These are phyloP conservation scores for Apostichopus leukothele DNA, from an alignment of 53 echinoderm and acorn worm species.

Conservation along the genomic window DNA sequence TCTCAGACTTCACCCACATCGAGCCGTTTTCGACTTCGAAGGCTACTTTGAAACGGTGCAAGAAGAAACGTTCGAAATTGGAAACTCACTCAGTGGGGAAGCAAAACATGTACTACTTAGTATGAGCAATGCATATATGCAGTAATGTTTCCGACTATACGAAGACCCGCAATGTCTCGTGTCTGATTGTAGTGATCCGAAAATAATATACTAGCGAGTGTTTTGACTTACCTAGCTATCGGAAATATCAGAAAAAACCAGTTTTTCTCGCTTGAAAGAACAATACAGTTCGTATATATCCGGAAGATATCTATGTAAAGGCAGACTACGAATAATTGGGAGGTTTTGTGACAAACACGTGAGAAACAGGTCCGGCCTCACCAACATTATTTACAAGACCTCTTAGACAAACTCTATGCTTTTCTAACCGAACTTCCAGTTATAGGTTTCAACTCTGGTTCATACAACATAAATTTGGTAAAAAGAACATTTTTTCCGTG, in stretches of 20 bases:
- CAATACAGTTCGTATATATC: neutral
- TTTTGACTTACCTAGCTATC: neutral
- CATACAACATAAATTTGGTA: conserved; percentile 49
- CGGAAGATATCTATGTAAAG: neutral
- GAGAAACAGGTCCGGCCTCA: neutral
- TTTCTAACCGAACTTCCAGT: conserved; percentile 41
- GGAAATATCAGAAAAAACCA: neutral
- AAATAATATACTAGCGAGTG: neutral
- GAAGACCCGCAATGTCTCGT: neutral
- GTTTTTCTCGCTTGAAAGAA: neutral
- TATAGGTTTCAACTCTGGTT: conserved; percentile 46
- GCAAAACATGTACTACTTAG: conserved; percentile 43
- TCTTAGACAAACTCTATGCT: neutral
- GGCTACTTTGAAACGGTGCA: conserved; percentile 23
- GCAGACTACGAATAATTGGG: neutral
- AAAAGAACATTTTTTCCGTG: too few relatives aligned
- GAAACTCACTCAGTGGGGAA: neutral
- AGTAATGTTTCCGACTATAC: neutral
- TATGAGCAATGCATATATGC: conserved; percentile 44
- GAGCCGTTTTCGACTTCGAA: conserved; percentile 63
- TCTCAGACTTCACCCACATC: conserved; percentile 45
- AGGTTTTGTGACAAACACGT: neutral
- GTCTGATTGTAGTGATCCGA: neutral
- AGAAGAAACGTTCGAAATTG: too few relatives aligned
- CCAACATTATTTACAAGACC: neutral